phyloP scores from a whole-genome alignment of 2,797 vertebrate species.

The Sphaeramia orbicularis region DNA sequence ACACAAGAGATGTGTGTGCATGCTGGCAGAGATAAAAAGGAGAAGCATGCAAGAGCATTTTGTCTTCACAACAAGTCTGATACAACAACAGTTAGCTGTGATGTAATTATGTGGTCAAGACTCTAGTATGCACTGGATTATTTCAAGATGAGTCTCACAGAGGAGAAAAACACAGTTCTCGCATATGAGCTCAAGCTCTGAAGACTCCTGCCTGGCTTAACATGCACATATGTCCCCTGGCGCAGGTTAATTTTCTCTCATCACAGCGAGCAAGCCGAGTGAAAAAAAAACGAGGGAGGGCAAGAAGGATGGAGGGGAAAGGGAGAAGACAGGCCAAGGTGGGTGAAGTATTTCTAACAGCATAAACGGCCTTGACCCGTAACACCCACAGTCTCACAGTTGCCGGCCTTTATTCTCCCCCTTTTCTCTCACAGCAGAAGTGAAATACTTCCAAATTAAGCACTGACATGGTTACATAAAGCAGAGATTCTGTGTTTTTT shows the following conservation, averaged over 20 bases:
- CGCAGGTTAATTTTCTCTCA: slow-evolving; percentile 62
- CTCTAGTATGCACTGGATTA: slow-evolving; percentile 31
- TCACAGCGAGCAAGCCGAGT: slow-evolving; percentile 19
- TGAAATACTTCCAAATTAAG: slow-evolving; percentile 39
- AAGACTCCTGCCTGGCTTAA: slow-evolving; percentile 52
- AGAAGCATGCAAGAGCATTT: background rate
- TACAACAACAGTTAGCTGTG: slow-evolving; percentile 24
- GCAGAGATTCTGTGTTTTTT: slow-evolving; percentile 32
- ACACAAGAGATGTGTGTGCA: slow-evolving; percentile 17
- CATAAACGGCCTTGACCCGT: slow-evolving; percentile 60
- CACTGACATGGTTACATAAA: slow-evolving; percentile 42
- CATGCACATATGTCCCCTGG: slow-evolving; percentile 46
- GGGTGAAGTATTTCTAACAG: slow-evolving; percentile 59
- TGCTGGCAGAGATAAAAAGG: slow-evolving; percentile 26
- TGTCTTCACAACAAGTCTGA: slow-evolving; percentile 19
- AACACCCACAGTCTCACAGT: slow-evolving; percentile 45
- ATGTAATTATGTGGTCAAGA: slow-evolving; percentile 12
- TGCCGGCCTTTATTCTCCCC: slow-evolving; percentile 18
- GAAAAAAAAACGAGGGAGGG: slow-evolving; percentile 10
- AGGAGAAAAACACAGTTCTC: slow-evolving; percentile 16
- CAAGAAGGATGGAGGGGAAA: background rate
- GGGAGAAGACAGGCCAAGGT: slow-evolving; percentile 29
- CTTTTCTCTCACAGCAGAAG: slow-evolving; percentile 29
- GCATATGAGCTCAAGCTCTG: slow-evolving; percentile 24
- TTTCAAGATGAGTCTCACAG: slow-evolving; percentile 13